Conservation (phyloP, 2,797 vertebrate species). For the Mycteria americana region DNA sequence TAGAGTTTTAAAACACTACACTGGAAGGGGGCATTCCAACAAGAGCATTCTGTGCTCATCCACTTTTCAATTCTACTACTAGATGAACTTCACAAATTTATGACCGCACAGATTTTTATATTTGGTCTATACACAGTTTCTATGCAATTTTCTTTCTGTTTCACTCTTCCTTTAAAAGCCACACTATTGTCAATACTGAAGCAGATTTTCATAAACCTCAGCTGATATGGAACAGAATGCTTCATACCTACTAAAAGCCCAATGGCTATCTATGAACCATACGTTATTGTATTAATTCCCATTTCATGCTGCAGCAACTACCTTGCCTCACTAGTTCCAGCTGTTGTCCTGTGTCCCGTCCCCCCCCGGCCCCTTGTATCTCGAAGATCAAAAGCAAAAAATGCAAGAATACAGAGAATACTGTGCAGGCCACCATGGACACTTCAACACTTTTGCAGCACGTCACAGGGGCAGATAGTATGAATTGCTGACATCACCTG, state of each 20-base stretch:
- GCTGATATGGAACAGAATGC: neutral
- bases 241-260: neutral
- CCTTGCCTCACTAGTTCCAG: neutral
- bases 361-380: accelerated
- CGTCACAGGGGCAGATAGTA: neutral
- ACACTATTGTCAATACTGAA: neutral
- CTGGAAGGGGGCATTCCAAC: neutral
- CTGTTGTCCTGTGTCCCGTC: neutral
- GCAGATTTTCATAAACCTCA: neutral
- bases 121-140: neutral
- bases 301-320: neutral
- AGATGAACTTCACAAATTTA: neutral
- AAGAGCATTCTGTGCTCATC: neutral
- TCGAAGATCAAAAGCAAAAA: neutral
- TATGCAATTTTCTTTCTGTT: neutral
- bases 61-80: neutral
- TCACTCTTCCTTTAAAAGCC: neutral
- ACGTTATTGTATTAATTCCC: neutral
- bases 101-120: neutral
- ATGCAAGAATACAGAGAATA: neutral
- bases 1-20: neutral
- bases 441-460: neutral
- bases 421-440: neutral
- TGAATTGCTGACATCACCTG: neutral
- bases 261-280: neutral